Evolutionary conservation across 2,888 invertebrate species (phyloP).

Genomic region (Colostygia pectinataria): DNA sequence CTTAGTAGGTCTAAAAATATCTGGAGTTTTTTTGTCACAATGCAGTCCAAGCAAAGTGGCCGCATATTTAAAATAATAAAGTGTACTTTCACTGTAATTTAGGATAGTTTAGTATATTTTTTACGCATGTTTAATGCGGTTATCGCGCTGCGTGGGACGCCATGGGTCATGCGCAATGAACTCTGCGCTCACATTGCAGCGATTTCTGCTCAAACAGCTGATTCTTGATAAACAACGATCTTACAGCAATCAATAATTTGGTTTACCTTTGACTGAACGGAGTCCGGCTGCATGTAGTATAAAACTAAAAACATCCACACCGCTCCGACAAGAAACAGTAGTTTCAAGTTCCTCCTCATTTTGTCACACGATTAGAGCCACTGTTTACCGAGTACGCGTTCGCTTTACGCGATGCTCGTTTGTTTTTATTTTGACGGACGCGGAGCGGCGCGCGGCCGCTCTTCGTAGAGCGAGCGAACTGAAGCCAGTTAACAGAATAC

Average conservation of each 20-base stretch:
- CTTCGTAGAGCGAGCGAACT: slow-evolving; percentile 68
- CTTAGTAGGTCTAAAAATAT: no score
- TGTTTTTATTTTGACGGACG: slow-evolving; percentile 43
- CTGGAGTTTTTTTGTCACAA: slow-evolving; percentile 18
- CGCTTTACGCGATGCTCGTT: slow-evolving; percentile 44
- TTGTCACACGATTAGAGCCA: slow-evolving; percentile 40
- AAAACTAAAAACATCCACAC: slow-evolving; percentile 76
- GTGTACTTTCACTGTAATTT: slow-evolving; percentile 30
- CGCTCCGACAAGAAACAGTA: slow-evolving; percentile 67
- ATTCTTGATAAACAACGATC: slow-evolving; percentile 49
- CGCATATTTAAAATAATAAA: slow-evolving; percentile 22
- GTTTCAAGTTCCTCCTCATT: slow-evolving; percentile 77
- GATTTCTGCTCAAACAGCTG: slow-evolving; percentile 56
- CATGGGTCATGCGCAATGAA: slow-evolving; percentile 66
- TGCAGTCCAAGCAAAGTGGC: slow-evolving; percentile 29
- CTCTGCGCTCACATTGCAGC: slow-evolving; percentile 41
- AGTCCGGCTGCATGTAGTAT: slow-evolving; percentile 76
- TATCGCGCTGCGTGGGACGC: slow-evolving; percentile 50
- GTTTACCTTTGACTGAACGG: slow-evolving; percentile 64
- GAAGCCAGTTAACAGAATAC: slow-evolving; percentile 47
- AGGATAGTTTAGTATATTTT: slow-evolving; percentile 20
- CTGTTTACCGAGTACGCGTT: slow-evolving; percentile 35
- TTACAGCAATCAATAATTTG: slow-evolving; percentile 29
- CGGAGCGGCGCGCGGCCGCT: slow-evolving; percentile 77
- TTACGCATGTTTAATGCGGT: slow-evolving; percentile 42